Evolutionary conservation across 2,797 vertebrate species (phyloP).

Genomic region (Orientallactaga sibirica): DNA sequence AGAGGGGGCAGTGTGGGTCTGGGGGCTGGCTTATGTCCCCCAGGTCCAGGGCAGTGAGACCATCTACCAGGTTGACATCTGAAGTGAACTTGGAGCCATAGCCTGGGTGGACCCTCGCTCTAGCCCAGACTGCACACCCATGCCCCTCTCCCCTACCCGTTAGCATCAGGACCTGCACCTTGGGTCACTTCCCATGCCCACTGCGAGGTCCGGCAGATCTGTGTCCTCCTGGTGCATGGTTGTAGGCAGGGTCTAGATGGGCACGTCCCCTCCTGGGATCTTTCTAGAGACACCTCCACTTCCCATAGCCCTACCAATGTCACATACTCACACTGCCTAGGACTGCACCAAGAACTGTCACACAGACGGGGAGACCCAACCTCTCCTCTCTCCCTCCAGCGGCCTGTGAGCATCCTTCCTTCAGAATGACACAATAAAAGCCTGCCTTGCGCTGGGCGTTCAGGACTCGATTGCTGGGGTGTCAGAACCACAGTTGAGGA

Average conservation of each 20-base stretch:
- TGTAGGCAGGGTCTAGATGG: background rate
- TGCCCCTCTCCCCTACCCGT: background rate
- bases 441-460: conserved; percentile 47
- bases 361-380: background rate
- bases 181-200: background rate
- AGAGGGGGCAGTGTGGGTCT: background rate
- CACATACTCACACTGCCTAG: background rate
- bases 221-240: background rate
- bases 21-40: background rate
- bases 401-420: conserved; percentile 45
- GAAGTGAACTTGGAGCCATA: background rate
- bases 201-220: background rate
- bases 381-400: background rate
- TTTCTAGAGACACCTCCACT: background rate
- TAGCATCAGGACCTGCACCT: background rate
- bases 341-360: background rate
- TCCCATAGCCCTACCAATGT: background rate
- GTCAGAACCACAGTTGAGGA: conserved; percentile 19
- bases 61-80: background rate
- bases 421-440: conserved; percentile 61
- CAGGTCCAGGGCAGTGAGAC: too few species aligned
- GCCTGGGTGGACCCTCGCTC: background rate
- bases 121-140: background rate
- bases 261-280: too few species aligned
- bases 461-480: background rate